Evolutionary conservation across 2,797 vertebrate genomes (phyloP), one percentile per base, ranked within the genome.

Genomic region (Aphelocoma californica): DNA sequence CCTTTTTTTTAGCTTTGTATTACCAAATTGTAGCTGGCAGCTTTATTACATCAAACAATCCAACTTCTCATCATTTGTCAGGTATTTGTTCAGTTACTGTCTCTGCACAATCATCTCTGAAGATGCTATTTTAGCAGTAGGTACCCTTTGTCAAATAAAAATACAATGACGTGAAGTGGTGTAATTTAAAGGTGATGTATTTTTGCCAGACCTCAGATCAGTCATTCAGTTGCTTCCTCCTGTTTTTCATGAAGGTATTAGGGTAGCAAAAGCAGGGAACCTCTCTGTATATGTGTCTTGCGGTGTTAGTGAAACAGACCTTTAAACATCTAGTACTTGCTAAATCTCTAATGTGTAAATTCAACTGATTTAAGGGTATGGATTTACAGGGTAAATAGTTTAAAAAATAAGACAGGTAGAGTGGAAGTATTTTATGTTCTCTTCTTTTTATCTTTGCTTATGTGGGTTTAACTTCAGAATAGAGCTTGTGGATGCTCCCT

Each of bases 111-210:
- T 92, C 57, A 51, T 83, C 58, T 74, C 57, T 86, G 71, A 81
- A 79, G 85, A 38, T 78, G 65, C 54, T 86, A 24, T 93, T 96
- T 91, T 60, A 77, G 50, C 31, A 75, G 56, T 26, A 90, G 32
- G 36, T 57, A 51, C 69, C 82, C 70, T 88, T 95, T 86, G 40
- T 57, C 57, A 86, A 94, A 88, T 51, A 79, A 78, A 91, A 88
- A 31, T 44, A 69, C 36, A 83, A 4, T 8, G 10, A 50, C 62
- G 40, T 85, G 72, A 88, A 83, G 81, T 91, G 87, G n/a, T 91
- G 36, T 75, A 69, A 93, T 94, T 93, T 83, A 64, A 87, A 87
- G 67, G 25, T 88, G 29, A 65, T 81, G 19, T 28, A 17, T 50
- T 95, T 88, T 84, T 88, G 56, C 67, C 61, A 78, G 83, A 66